Evolutionary conservation across 2,888 invertebrate species (phyloP).

Genomic region (Lampropteryx suffumata): DNA sequence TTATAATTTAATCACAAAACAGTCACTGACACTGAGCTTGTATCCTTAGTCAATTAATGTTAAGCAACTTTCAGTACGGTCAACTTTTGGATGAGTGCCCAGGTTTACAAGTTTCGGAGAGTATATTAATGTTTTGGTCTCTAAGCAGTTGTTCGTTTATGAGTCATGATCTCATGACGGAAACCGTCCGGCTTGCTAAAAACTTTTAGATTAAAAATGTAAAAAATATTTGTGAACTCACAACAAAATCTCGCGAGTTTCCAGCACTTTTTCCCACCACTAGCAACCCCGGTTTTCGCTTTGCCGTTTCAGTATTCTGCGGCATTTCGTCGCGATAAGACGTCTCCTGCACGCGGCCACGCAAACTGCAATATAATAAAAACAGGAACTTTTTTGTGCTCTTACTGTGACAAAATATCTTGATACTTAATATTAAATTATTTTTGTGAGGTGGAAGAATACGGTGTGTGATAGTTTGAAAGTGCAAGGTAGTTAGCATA

Average conservation of each 20-base stretch:
- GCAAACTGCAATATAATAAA: slow-evolving; percentile 17
- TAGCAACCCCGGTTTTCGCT: slow-evolving; percentile 5
- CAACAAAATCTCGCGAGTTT: too few relatives aligned
- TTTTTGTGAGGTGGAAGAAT: neutral
- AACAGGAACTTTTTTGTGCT: slow-evolving; percentile 16
- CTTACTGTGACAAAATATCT: slow-evolving; percentile 1
- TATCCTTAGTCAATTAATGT: too few relatives aligned
- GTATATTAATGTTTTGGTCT: too few relatives aligned
- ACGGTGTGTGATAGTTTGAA: slow-evolving; percentile 1
- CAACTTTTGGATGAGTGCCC: too few relatives aligned
- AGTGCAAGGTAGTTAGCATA: slow-evolving; percentile 7
- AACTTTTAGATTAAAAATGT: too few relatives aligned
- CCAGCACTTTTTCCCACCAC: slow-evolving; percentile 25
- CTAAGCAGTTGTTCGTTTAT: too few relatives aligned
- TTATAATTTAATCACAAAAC: neutral
- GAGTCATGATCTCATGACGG: too few relatives aligned
- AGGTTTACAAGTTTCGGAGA: too few relatives aligned
- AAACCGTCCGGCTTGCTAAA: too few relatives aligned
- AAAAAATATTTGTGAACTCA: too few relatives aligned
- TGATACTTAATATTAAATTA: slow-evolving; percentile 2
- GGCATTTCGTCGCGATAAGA: slow-evolving; percentile 46
- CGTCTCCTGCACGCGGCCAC: slow-evolving; percentile 20
- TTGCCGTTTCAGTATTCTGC: slow-evolving; percentile 52
- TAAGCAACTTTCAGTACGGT: too few relatives aligned
- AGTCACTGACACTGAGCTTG: too few relatives aligned